Conservation (phyloP, 2,113 vertebrate species). For the Stegostoma tigrinum region DNA sequence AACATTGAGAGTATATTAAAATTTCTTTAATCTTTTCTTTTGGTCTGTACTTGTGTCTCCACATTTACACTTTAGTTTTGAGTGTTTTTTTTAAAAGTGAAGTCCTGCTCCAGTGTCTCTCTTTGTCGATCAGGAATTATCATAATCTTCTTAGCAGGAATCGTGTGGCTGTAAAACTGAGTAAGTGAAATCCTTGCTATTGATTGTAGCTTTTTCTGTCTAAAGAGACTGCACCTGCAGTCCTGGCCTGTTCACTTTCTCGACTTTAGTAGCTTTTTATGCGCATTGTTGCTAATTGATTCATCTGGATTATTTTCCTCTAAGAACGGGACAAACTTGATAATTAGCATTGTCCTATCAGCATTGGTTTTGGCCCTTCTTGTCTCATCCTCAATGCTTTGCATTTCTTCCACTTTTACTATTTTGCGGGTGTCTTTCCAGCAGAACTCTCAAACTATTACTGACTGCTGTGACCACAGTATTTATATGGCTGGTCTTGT, state of each 20-base stretch:
- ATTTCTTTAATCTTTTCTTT: slow-evolving; percentile 33
- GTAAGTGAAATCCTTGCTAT: slow-evolving; percentile 20
- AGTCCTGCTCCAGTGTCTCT: slow-evolving; percentile 28
- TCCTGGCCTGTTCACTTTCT: neutral
- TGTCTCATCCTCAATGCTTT: neutral
- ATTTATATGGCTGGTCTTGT: neutral
- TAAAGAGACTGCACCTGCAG: slow-evolving; percentile 33
- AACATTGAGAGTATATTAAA: slow-evolving; percentile 22
- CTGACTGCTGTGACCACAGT: neutral
- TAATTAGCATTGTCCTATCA: slow-evolving; percentile 1
- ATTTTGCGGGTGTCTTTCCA: neutral
- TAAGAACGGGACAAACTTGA: neutral
- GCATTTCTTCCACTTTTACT: neutral
- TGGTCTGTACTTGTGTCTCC: slow-evolving; percentile 25
- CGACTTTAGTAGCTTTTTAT: neutral
- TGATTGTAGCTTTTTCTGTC: slow-evolving; percentile 15
- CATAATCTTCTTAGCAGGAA: slow-evolving; percentile 35
- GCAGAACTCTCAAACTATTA: neutral
- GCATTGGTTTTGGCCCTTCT: neutral
- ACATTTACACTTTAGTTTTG: slow-evolving; percentile 35
- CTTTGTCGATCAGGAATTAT: slow-evolving; percentile 29
- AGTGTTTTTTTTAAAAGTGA: slow-evolving; percentile 30
- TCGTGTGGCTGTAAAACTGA: slow-evolving; percentile 34
- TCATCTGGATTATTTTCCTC: slow-evolving; percentile 46
- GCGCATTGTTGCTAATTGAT: slow-evolving; percentile 49